Base-by-base conservation (phyloP, 1,140 invertebrate genomes). In the Drosophila simulans region DNA sequence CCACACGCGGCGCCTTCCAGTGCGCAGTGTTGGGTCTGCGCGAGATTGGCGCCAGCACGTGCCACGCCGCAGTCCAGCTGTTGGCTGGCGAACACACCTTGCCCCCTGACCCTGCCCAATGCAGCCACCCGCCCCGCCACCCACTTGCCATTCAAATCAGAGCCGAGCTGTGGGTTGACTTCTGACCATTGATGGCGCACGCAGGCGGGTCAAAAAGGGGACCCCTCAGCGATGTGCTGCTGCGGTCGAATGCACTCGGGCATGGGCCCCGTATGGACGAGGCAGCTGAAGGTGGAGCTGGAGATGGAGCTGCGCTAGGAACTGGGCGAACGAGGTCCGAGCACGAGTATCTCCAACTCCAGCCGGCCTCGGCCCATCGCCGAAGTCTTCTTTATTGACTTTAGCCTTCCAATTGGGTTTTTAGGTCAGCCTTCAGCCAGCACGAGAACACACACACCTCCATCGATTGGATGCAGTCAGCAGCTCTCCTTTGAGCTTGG, bases 401-500 rank as follows among this genome's bases (percentile, higher is more conserved):
- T 84, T 80, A 71, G 73, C 70, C 52, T 78, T 77, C 68, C 84
- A 88, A 80, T 90, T 88, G 53, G 84, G 84, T 89, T 88, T 88
- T 77, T 88, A 65, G 84, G 84, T 88, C 84, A 88, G 22, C 49
- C 71, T 60, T 59, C 76, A 52, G 74, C 55, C 58, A 45, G 63
- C 73, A 39, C 49, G 58, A 37, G 65, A 51, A 60, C 56, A 60
- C 45, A 65, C 40, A 72, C 17, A 20, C 17, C 34, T 13, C 5
- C 54, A 39, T 48, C 39, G 37, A 53, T 39, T 56, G 42, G 35
- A 54, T 60, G 75, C 68, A 75, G 73, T 52, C 49, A 64, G 56
- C 45, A 45, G 40, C 39, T 46, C 52, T 65, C 31, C 31, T 37
- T 53, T 17, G 46, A 65, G 57, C 49, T 51, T n/a, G 52, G 46